phyloP scores from a whole-genome alignment of 2,888 invertebrate genomes.

The Ophion slaviceki region DNA sequence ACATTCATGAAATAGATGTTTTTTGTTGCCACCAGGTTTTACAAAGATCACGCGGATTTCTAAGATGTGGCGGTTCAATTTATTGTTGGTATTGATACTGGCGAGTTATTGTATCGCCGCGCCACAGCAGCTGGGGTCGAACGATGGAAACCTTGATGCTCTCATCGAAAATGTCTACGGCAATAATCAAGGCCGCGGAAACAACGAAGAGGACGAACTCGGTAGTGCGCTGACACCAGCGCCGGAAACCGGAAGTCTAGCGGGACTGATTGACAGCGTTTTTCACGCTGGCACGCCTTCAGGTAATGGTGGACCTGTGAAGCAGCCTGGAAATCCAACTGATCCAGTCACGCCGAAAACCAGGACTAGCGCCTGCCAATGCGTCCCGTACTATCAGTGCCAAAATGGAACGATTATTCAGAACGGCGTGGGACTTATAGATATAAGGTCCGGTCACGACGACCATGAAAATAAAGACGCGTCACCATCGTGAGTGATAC shows the following conservation, averaged over 20 bases:
- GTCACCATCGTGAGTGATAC: constrained; percentile 66
- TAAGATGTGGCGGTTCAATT: constrained; percentile 87
- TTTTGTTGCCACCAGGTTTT: constrained; percentile 1
- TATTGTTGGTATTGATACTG: constrained; percentile 93
- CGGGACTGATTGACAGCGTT: constrained; percentile 38
- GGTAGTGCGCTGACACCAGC: neutral
- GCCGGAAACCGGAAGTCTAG: constrained; percentile 33
- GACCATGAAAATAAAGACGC: constrained; percentile 9
- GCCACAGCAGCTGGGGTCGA: constrained; percentile 54
- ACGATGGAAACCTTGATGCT: constrained; percentile 50
- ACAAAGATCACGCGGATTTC: constrained; percentile 1
- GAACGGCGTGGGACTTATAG: constrained; percentile 90
- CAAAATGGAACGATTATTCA: constrained; percentile 87
- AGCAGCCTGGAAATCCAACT: no score
- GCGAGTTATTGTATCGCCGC: constrained; percentile 66
- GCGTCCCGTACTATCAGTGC: constrained; percentile 92
- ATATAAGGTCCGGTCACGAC: constrained; percentile 87
- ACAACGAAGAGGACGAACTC: no score
- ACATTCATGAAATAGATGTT: neutral
- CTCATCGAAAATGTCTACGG: constrained; percentile 67
- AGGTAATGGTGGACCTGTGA: no score
- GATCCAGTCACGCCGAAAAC: no score
- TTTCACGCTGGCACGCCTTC: constrained; percentile 41
- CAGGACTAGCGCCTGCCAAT: constrained; percentile 85
- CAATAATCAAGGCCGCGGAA: neutral